These are phyloP conservation scores for Dolichotis patagonum DNA, from an alignment of 2,113 vertebrate genomes.

Conservation along the genomic window DNA sequence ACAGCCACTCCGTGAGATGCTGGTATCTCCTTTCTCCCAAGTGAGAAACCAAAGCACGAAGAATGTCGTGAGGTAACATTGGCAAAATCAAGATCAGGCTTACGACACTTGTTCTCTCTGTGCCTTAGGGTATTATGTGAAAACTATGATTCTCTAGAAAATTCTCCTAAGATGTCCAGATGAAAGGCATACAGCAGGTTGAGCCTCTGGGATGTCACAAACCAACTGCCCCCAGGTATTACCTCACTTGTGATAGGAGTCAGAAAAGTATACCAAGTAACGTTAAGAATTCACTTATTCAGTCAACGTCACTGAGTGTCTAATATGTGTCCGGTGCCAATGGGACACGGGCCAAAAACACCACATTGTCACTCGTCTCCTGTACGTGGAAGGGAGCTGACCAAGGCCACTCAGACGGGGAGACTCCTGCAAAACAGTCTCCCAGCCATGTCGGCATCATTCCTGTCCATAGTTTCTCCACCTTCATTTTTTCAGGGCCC, in stretches of 20 bases:
- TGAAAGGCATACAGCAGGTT: neutral
- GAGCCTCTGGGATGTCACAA: neutral
- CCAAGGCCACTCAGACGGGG: neutral
- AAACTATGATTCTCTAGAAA: constrained; percentile 33
- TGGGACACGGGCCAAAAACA: neutral
- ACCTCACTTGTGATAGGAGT: neutral
- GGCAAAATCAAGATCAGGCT: neutral
- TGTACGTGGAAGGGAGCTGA: neutral
- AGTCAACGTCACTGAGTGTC: neutral
- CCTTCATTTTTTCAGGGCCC: neutral
- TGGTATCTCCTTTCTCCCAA: neutral
- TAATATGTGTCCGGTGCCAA: neutral
- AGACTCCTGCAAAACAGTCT: neutral
- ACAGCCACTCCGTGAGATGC: neutral
- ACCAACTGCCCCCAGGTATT: neutral
- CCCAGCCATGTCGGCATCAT: neutral
- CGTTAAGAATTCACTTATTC: neutral
- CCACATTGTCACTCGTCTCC: neutral
- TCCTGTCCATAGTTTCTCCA: neutral
- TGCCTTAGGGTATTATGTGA: neutral
- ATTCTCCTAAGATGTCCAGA: neutral
- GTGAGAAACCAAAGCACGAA: neutral
- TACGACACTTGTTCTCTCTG: neutral
- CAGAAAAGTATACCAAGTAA: neutral
- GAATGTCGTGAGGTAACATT: neutral